Base-by-base conservation (phyloP, 2,888 invertebrate species). In the Lacanobia oleracea region DNA sequence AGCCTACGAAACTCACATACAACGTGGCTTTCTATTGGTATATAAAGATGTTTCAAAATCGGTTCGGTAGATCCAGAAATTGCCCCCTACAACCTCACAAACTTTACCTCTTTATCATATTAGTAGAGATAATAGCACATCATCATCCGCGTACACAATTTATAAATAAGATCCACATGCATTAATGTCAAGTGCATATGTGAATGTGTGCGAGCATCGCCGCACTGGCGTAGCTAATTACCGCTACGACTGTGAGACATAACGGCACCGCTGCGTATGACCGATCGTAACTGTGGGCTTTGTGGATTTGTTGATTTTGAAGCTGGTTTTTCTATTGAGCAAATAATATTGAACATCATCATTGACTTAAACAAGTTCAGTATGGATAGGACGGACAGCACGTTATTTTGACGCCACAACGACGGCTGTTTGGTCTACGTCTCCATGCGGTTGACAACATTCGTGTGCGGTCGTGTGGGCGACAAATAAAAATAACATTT, bases 201-300 rank as follows among this genome's bases (percentile, higher is more conserved):
- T 40, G 40, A 40, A 9, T 40, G 43, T 40, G 43, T 71, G 75
- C 59, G 69, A 62, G 72, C 43, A 71, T 53, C 69, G 48, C 59
- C 75, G 81, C 73, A 80, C 82, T 67, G 76, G 75, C 84, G 86
- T 83, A 74, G 59, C 82, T 88, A 87, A 88, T 88, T 88, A 88
- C 88, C 87, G 87, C 84, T 88, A 86, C 72, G 60, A 57, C 79
- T 87, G 85, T 73, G 66, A 51, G 62, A 76, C 72, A 16, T 83
- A 83, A 83, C 84, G 82, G 82, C 69, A 72, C 53, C 64, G 10
- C 27, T 40, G 50, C 18, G 59, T 82, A 72, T 45, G 51, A 43
- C 50, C 67, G 83, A 75, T 67, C 48, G n/a, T 50, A 65, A 66
- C 61, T 75, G 3, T 61, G 77, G n/a, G 37, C 18, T 68, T 66